Percentiles rank a stretch among this genome's conserved stretches.
Conservation (phyloP, 2,888 invertebrate species). For the Phengaris arion region DNA sequence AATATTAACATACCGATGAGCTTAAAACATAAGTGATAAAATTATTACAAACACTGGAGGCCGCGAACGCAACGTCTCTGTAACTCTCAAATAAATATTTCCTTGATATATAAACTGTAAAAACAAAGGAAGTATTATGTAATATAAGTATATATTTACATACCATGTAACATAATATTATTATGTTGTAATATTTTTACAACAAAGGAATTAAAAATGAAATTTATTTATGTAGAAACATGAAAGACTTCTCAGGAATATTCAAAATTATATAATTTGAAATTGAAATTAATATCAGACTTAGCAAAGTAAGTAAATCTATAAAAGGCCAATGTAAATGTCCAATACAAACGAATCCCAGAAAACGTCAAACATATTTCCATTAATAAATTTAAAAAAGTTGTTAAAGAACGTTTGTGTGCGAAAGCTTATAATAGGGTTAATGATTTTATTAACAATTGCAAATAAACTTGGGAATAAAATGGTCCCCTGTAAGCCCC, state of each 20-base stretch:
- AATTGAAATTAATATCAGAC: not conserved
- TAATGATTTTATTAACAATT: too few relatives aligned
- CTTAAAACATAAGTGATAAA: conserved; percentile 29
- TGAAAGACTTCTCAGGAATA: not conserved
- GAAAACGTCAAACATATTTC: too few relatives aligned
- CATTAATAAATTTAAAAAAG: not conserved
- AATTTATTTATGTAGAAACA: not conserved
- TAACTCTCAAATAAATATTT: conserved; percentile 11
- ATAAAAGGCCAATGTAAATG: too few relatives aligned
- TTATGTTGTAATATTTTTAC: conserved; percentile 9
- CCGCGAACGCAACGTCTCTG: conserved; percentile 24
- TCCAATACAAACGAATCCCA: too few relatives aligned
- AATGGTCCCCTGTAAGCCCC: too few relatives aligned
- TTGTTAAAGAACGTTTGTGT: not conserved
- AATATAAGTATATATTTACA: not conserved
- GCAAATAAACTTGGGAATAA: too few relatives aligned
- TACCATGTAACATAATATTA: not conserved
- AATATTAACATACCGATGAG: conserved; percentile 29
- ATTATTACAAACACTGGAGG: conserved; percentile 24
- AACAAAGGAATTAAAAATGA: not conserved
- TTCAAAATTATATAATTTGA: not conserved
- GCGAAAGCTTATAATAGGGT: too few relatives aligned
- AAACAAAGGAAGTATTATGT: conserved; percentile 3
- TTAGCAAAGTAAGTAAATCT: too few relatives aligned
- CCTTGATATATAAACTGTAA: not conserved